phyloP scores from a whole-genome alignment of 1,140 invertebrate species.

The Phymorhynchus buccinoides region DNA sequence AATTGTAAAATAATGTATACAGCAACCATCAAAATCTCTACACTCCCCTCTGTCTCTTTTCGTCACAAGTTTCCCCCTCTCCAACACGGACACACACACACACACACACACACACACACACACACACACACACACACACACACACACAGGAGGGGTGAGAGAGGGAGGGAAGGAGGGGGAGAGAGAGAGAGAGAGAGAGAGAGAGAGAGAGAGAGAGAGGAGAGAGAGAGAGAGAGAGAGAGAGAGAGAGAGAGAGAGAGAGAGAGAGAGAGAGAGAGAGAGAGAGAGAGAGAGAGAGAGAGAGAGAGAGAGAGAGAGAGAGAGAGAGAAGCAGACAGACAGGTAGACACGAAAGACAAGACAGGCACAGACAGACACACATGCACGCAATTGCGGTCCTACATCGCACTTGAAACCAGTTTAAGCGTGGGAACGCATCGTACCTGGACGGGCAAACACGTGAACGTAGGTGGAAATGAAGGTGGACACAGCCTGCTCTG shows the following conservation, averaged over 20 bases:
- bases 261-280: not conserved
- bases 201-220: not conserved
- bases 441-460: slow-evolving; percentile 1
- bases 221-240: not conserved
- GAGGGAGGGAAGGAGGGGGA: too few relatives aligned
- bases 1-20: too few relatives aligned
- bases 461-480: not conserved
- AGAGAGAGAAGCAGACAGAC: not conserved
- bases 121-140: too few relatives aligned
- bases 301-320: not conserved
- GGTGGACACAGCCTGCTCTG: not conserved
- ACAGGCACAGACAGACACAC: not conserved
- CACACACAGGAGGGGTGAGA: too few relatives aligned
- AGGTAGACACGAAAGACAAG: not conserved
- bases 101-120: too few relatives aligned
- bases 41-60: too few relatives aligned
- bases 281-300: not conserved
- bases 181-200: not conserved
- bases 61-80: too few relatives aligned
- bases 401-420: too few relatives aligned
- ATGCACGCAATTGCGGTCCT: not conserved
- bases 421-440: not conserved
- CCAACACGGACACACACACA: not conserved
- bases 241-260: not conserved
- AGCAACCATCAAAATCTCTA: too few relatives aligned